Percentiles rank a stretch among this genome's conserved stretches.
Conservation (phyloP, 1,140 invertebrate genomes). For the Pissodes strobi region DNA sequence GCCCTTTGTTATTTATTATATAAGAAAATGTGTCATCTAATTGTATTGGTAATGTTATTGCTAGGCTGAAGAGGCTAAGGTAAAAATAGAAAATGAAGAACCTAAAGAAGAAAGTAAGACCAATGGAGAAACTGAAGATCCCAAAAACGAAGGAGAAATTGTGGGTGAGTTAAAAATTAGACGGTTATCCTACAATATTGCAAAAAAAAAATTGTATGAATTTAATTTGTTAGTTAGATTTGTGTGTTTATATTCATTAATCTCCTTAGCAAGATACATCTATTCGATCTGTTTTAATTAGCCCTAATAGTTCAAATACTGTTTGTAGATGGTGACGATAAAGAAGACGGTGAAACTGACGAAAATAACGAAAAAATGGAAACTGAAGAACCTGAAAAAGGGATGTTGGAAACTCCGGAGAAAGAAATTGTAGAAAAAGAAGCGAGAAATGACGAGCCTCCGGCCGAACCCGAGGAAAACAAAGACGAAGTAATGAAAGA, state of each 20-base stretch:
- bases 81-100: slow-evolving; percentile 41
- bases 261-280: background rate
- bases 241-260: background rate
- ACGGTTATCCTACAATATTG: no score
- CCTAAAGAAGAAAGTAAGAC: slow-evolving; percentile 43
- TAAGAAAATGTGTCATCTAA: no score
- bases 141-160: slow-evolving; percentile 52
- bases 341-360: slow-evolving; percentile 48
- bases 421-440: slow-evolving; percentile 44
- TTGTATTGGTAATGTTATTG: background rate
- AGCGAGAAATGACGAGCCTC: no score
- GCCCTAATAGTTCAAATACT: background rate
- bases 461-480: slow-evolving; percentile 44
- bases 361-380: slow-evolving; percentile 37
- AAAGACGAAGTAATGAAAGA: slow-evolving; percentile 52
- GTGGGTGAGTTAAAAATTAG: no score
- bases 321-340: slow-evolving; percentile 27
- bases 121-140: slow-evolving; percentile 40
- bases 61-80: slow-evolving; percentile 36
- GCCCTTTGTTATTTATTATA: no score
- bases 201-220: no score
- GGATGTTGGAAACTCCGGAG: slow-evolving; percentile 42
- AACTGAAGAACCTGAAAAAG: slow-evolving; percentile 33
- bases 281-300: background rate
- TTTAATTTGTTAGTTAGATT: no score